Evolutionary conservation across 2,797 vertebrate species (phyloP).

Genomic region (Anguilla anguilla): DNA sequence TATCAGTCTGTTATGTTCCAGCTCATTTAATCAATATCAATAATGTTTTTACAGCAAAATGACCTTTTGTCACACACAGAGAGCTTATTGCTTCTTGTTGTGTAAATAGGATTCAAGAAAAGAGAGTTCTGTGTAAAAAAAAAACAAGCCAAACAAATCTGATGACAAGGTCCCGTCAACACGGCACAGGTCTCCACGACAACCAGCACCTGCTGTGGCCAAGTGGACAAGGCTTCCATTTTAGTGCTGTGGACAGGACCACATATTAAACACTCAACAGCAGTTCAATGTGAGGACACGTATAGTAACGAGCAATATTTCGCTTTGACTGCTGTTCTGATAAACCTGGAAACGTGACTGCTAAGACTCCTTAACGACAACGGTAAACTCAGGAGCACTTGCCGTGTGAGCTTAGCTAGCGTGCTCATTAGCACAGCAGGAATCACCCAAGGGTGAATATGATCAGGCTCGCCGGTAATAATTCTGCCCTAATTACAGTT

Average conservation of each 20-base stretch:
- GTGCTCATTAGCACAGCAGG: slow-evolving; percentile 40
- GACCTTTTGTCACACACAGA: neutral
- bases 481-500: slow-evolving; percentile 51
- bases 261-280: too few species aligned
- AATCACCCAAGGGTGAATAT: slow-evolving; percentile 36
- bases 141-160: too few species aligned
- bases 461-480: slow-evolving; percentile 48
- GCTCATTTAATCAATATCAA: neutral
- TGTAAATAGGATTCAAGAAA: too few species aligned
- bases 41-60: neutral
- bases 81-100: neutral
- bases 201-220: too few species aligned
- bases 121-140: too few species aligned
- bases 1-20: neutral
- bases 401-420: slow-evolving; percentile 17
- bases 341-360: neutral
- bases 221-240: too few species aligned
- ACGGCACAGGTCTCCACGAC: too few species aligned
- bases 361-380: neutral
- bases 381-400: neutral
- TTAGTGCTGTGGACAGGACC: too few species aligned
- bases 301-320: neutral
- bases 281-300: too few species aligned
- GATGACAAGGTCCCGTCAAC: too few species aligned
- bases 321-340: neutral